phyloP scores from a whole-genome alignment of 2,888 invertebrate genomes.

The Ochropleura plecta region DNA sequence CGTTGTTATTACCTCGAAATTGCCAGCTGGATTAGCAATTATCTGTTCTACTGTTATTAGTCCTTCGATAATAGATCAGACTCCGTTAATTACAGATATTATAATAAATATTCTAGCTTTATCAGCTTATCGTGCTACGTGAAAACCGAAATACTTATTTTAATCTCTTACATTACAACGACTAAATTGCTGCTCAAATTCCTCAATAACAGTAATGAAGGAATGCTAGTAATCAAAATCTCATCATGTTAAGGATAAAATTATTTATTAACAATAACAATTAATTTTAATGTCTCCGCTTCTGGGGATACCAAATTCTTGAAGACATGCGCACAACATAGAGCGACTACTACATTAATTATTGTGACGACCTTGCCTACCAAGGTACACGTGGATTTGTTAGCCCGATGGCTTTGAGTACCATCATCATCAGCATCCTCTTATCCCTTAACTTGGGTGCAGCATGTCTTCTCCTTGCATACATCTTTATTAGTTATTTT shows the following conservation, averaged over 20 bases:
- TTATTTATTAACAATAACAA: not conserved
- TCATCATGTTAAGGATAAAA: not conserved
- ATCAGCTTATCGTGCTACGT: constrained; percentile 35
- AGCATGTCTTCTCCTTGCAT: not conserved
- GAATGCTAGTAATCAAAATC: constrained; percentile 6
- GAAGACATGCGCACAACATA: not conserved
- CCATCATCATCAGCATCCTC: not conserved
- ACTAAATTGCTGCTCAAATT: constrained; percentile 21
- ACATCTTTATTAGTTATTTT: not conserved
- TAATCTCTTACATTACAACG: constrained; percentile 27
- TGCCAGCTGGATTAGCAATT: constrained; percentile 25
- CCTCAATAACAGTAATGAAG: constrained; percentile 21
- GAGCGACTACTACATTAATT: not conserved
- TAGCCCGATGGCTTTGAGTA: not conserved
- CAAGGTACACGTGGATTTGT: constrained; percentile 13
- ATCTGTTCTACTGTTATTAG: constrained; percentile 5
- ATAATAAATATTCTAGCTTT: constrained; percentile 14
- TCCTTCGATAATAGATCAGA: constrained; percentile 32
- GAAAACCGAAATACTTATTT: not conserved
- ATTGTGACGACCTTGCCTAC: not conserved
- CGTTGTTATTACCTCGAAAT: constrained; percentile 29
- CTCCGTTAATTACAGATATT: constrained; percentile 26
- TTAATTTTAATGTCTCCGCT: not conserved
- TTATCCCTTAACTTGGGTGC: not conserved
- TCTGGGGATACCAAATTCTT: not conserved